These are phyloP conservation scores for Siphamia tubifer DNA, from an alignment of 2,113 vertebrate genomes.

Conservation along the genomic window DNA sequence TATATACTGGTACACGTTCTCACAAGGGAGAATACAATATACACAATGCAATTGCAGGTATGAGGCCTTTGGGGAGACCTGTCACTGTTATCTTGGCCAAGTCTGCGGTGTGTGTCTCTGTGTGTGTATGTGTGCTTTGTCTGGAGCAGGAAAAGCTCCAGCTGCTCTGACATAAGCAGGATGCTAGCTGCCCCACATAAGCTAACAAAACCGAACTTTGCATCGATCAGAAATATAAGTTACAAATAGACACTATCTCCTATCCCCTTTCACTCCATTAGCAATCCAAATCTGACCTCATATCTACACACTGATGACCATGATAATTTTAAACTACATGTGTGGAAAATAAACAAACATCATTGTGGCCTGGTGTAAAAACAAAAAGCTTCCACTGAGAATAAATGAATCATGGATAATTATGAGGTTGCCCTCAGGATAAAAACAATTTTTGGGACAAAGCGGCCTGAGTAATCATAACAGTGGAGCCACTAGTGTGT, in stretches of 20 bases:
- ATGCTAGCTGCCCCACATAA: constrained; percentile 35
- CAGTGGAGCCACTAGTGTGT: constrained; percentile 60
- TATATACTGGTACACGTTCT: constrained; percentile 44
- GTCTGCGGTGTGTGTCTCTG: constrained; percentile 6
- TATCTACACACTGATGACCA: neutral
- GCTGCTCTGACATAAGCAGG: constrained; percentile 46
- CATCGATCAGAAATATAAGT: constrained; percentile 33
- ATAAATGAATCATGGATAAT: constrained; percentile 65
- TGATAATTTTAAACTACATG: constrained; percentile 21
- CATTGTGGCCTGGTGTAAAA: constrained; percentile 32
- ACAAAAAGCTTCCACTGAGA: constrained; percentile 31
- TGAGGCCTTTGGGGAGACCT: constrained; percentile 56
- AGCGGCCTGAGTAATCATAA: constrained; percentile 64
- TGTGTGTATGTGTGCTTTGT: constrained; percentile 28
- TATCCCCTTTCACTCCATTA: constrained; percentile 15
- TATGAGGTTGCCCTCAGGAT: constrained; percentile 59
- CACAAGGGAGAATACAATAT: constrained; percentile 60
- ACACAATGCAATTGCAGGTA: constrained; percentile 62
- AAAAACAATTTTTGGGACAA: constrained; percentile 61
- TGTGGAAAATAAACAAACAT: constrained; percentile 48
- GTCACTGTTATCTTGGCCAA: constrained; percentile 63
- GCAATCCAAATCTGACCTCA: constrained; percentile 19
- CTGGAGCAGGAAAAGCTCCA: constrained; percentile 52
- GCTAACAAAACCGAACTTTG: constrained; percentile 39
- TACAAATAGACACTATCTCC: constrained; percentile 1